phyloP scores from a whole-genome alignment of 2,888 invertebrate species.

The Dolichopus griseipennis region DNA sequence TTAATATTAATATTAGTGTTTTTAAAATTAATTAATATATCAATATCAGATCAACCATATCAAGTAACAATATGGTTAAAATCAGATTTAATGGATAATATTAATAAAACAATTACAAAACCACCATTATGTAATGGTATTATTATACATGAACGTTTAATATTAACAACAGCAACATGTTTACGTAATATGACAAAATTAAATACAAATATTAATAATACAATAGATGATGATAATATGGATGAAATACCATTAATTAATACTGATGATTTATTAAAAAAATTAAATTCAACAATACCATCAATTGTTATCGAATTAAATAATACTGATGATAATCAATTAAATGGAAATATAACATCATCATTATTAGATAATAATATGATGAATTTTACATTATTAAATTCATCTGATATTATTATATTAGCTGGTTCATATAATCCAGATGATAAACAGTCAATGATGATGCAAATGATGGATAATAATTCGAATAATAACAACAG shows the following conservation, averaged over 20 bases:
- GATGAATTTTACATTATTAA: conserved; percentile 15
- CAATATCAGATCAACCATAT: conserved; percentile 21
- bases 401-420: conserved; percentile 21
- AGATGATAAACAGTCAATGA: no score
- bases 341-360: no score
- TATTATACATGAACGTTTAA: conserved; percentile 27
- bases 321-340: no score
- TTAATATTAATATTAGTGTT: neutral
- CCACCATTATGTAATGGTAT: conserved; percentile 28
- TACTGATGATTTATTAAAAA: neutral
- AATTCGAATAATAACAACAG: no score
- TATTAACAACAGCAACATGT: conserved; percentile 29
- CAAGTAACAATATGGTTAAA: conserved; percentile 26
- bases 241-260: no score
- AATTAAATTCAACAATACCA: neutral
- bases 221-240: neutral
- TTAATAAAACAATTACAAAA: neutral
- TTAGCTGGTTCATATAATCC: conserved; percentile 22
- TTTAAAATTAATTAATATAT: neutral
- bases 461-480: no score
- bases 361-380: neutral
- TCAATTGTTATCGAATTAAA: neutral
- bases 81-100: conserved; percentile 13
- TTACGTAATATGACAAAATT: conserved; percentile 18
- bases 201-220: neutral